A percentile compares a stretch with the other conserved stretches of the same genome.
phyloP scores from a whole-genome alignment of 2,113 vertebrate species.

The Bos indicus region DNA sequence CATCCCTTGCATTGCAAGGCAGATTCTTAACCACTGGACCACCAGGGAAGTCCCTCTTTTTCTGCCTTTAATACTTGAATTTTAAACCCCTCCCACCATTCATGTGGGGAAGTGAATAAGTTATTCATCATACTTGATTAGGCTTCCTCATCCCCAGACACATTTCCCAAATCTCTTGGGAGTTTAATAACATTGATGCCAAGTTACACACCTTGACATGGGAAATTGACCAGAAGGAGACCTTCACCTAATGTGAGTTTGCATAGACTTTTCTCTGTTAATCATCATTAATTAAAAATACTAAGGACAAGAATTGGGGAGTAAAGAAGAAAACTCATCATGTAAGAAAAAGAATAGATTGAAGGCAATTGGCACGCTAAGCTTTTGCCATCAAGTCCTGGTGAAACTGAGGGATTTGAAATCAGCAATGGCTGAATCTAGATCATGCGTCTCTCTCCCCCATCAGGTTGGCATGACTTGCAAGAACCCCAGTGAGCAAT shows the following conservation, averaged over 20 bases:
- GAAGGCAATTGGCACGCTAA: background rate
- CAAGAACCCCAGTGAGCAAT: background rate
- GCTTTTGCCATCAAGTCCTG: background rate
- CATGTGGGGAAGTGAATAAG: background rate
- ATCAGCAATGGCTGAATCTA: background rate
- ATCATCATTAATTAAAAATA: background rate
- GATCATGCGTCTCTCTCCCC: background rate
- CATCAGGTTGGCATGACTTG: background rate
- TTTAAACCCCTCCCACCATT: background rate
- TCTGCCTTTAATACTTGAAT: background rate
- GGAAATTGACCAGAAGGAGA: background rate
- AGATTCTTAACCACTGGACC: background rate
- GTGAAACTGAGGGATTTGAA: background rate
- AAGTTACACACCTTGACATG: background rate
- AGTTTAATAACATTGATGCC: background rate
- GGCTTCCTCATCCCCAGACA: background rate
- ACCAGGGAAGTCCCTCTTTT: background rate
- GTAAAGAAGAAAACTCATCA: background rate
- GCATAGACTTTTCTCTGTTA: background rate
- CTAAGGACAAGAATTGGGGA: background rate
- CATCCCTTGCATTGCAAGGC: background rate
- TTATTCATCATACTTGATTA: background rate
- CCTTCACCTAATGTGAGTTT: background rate
- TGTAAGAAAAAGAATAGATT: background rate
- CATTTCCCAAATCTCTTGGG: background rate